Percentiles rank a stretch among this genome's conserved stretches.
These are phyloP conservation scores for Anodontia alba DNA, from an alignment of 2,888 invertebrate genomes.

Conservation along the genomic window DNA sequence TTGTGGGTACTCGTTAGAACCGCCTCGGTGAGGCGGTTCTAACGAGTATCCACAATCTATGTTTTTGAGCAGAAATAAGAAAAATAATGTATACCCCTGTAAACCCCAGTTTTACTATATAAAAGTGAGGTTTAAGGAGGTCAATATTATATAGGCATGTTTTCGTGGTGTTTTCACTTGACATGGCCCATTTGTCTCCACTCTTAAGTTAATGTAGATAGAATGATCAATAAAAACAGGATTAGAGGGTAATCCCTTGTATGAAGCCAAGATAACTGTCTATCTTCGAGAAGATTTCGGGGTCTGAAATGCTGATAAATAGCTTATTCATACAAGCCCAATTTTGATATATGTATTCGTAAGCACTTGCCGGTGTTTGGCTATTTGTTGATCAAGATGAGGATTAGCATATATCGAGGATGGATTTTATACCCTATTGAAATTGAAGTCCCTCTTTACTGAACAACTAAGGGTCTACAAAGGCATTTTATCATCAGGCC, in stretches of 20 bases:
- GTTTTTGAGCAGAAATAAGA: too few species aligned
- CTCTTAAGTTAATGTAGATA: not conserved
- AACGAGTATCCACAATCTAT: too few species aligned
- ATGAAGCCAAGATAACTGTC: slow-evolving; percentile 40
- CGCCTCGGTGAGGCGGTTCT: too few species aligned
- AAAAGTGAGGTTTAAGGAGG: too few species aligned
- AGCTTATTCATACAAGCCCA: slow-evolving; percentile 56
- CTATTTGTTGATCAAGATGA: slow-evolving; percentile 4
- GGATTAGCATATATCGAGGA: slow-evolving; percentile 16
- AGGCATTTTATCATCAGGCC: slow-evolving; percentile 1
- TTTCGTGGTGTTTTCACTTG: too few species aligned
- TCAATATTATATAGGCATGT: too few species aligned
- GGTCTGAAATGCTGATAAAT: slow-evolving; percentile 53
- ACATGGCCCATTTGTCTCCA: too few species aligned
- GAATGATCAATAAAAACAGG: slow-evolving; percentile 53
- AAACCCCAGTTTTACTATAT: too few species aligned
- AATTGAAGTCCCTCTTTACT: not conserved
- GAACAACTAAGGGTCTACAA: not conserved
- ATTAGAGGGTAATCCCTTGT: slow-evolving; percentile 51
- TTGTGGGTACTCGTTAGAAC: too few species aligned
- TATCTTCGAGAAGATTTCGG: slow-evolving; percentile 47
- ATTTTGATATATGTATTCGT: slow-evolving; percentile 56
- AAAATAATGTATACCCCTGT: too few species aligned
- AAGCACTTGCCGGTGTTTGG: slow-evolving; percentile 8
- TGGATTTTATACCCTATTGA: slow-evolving; percentile 17